Evolutionary conservation across 2,888 invertebrate genomes (phyloP).

Genomic region (Perithous albicinctus): DNA sequence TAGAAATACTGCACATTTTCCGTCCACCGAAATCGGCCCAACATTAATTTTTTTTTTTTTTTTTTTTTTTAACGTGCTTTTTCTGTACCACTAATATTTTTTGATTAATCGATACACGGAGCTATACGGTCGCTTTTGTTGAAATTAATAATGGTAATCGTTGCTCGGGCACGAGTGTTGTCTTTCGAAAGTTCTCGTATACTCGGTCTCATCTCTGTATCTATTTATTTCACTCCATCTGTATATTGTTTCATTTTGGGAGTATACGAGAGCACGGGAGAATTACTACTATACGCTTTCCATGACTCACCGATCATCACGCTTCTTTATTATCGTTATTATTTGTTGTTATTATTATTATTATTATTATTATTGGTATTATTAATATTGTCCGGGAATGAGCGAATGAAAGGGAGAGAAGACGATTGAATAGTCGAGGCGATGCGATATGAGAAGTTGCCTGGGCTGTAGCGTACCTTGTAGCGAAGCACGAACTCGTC

Average conservation of each 20-base stretch:
- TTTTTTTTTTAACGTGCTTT: slow-evolving; percentile 26
- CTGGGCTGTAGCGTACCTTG: slow-evolving; percentile 40
- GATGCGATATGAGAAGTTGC: slow-evolving; percentile 47
- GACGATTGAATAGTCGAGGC: slow-evolving; percentile 20
- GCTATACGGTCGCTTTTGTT: slow-evolving; percentile 35
- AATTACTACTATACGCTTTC: slow-evolving; percentile 51
- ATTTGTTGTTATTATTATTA: slow-evolving; percentile 37
- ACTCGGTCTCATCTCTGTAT: slow-evolving; percentile 1
- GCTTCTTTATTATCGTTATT: slow-evolving; percentile 49
- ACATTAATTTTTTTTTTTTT: neutral
- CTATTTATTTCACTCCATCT: neutral
- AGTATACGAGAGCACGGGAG: slow-evolving; percentile 53
- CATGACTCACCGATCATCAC: slow-evolving; percentile 61
- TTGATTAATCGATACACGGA: slow-evolving; percentile 25
- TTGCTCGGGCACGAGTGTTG: slow-evolving; percentile 58
- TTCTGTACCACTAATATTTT: slow-evolving; percentile 30
- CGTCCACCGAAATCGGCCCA: neutral
- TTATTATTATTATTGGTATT: slow-evolving; percentile 9
- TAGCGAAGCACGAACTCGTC: slow-evolving; percentile 37
- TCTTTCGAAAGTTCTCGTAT: slow-evolving; percentile 53
- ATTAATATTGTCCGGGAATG: slow-evolving; percentile 26
- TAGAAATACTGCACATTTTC: slow-evolving; percentile 10
- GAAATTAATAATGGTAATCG: slow-evolving; percentile 40
- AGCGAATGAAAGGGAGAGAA: slow-evolving; percentile 45
- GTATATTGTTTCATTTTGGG: neutral